Evolutionary conservation across 2,113 vertebrate species (phyloP).

Genomic region (Globicephala melas): DNA sequence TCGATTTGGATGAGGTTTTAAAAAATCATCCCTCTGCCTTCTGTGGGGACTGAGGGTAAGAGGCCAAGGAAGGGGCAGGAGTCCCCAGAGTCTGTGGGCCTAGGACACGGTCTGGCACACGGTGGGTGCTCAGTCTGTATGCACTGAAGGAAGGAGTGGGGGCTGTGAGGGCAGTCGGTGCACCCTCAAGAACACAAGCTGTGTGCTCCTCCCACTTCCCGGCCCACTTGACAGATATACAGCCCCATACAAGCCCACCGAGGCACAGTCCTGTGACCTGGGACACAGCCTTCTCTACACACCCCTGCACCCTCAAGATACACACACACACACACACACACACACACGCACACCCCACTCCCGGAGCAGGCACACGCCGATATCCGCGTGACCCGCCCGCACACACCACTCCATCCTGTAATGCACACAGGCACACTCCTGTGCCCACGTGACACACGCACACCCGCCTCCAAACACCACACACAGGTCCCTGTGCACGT

Average conservation of each 20-base stretch:
- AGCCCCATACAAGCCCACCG: background rate
- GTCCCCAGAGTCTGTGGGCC: background rate
- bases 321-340: background rate
- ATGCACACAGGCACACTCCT: constrained; percentile 58
- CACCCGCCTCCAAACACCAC: constrained; percentile 71
- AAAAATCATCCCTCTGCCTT: background rate
- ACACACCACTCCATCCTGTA: constrained; percentile 56
- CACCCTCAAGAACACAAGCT: constrained; percentile 35
- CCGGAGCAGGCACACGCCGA: background rate
- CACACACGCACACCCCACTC: background rate
- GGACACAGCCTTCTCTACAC: background rate
- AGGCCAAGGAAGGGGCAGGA: background rate
- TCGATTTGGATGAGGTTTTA: background rate
- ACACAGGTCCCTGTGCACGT: constrained; percentile 61
- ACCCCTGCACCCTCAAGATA: background rate
- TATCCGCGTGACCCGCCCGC: constrained; percentile 54
- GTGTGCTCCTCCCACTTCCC: background rate
- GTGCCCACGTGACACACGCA: constrained; percentile 71
- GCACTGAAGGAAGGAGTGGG: background rate
- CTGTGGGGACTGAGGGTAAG: background rate
- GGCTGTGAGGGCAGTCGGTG: background rate
- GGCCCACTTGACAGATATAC: background rate
- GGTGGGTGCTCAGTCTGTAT: background rate
- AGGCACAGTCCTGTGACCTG: background rate
- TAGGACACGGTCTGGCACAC: background rate